Conservation (phyloP, 2,113 vertebrate genomes). For the Callopanchax toddi region DNA sequence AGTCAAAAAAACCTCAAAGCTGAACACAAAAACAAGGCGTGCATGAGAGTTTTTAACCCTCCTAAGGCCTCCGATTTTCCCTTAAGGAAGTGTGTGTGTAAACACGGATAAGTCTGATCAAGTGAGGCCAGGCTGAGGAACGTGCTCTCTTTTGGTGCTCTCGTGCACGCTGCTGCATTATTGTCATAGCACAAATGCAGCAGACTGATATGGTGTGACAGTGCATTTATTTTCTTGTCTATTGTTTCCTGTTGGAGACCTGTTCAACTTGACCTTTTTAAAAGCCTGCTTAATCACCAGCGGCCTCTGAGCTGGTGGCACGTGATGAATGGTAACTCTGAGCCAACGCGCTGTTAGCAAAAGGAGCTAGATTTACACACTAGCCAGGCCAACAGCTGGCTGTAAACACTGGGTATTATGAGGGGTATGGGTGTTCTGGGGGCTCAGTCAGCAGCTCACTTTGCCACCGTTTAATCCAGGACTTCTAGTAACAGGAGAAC, state of each 20-base stretch:
- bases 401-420: conserved; percentile 20
- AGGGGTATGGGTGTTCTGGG: neutral
- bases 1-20: conserved; percentile 19
- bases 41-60: conserved; percentile 36
- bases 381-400: conserved; percentile 23
- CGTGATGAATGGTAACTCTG: conserved; percentile 23
- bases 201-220: conserved; percentile 14
- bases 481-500: conserved; percentile 23
- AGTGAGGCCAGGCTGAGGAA: conserved; percentile 23
- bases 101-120: conserved; percentile 50
- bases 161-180: neutral
- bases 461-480: conserved; percentile 37
- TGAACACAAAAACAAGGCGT: conserved; percentile 25
- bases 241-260: conserved; percentile 10
- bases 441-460: conserved; percentile 21
- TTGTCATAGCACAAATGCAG: neutral
- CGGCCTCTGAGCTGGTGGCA: conserved; percentile 29
- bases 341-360: conserved; percentile 23
- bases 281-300: conserved; percentile 43
- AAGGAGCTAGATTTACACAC: conserved; percentile 25
- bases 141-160: neutral
- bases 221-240: conserved; percentile 24
- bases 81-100: conserved; percentile 39
- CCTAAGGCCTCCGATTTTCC: conserved; percentile 35
- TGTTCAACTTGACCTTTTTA: conserved; percentile 39